Conservation (phyloP, 2,888 invertebrate genomes). For the Notodonta dromedarius region DNA sequence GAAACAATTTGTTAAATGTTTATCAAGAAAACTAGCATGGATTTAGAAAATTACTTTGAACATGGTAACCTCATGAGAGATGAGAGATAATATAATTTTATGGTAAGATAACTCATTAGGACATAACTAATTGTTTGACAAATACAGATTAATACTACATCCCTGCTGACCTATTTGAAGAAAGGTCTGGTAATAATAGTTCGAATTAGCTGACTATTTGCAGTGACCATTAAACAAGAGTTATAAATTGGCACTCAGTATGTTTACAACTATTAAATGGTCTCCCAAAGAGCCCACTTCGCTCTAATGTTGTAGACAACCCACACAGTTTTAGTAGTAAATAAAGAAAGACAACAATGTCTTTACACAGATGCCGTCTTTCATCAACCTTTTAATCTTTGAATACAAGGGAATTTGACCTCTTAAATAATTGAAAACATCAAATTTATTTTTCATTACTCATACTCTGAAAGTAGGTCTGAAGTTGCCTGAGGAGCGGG, state of each 20-base stretch:
- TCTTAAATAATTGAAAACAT: too few species aligned
- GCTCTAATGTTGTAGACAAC: neutral
- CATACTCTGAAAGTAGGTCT: too few species aligned
- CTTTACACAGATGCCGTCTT: too few species aligned
- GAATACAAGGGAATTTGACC: too few species aligned
- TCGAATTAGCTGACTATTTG: too few species aligned
- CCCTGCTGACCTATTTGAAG: neutral
- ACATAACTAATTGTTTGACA: too few species aligned
- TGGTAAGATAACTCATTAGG: neutral
- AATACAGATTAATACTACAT: too few species aligned
- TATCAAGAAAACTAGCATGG: neutral
- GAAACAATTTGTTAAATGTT: neutral
- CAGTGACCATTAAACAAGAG: neutral
- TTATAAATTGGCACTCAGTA: neutral
- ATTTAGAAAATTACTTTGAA: neutral
- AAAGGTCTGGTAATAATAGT: neutral
- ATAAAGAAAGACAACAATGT: neutral
- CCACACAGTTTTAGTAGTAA: constrained; percentile 2
- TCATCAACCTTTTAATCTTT: too few species aligned
- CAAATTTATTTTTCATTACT: too few species aligned
- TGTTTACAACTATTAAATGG: neutral
- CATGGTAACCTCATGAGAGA: neutral
- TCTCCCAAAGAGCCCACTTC: neutral
- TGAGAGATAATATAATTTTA: neutral
- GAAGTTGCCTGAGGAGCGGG: too few species aligned